Conservation (phyloP, 2,888 invertebrate species). For the Yponomeuta cagnagella region DNA sequence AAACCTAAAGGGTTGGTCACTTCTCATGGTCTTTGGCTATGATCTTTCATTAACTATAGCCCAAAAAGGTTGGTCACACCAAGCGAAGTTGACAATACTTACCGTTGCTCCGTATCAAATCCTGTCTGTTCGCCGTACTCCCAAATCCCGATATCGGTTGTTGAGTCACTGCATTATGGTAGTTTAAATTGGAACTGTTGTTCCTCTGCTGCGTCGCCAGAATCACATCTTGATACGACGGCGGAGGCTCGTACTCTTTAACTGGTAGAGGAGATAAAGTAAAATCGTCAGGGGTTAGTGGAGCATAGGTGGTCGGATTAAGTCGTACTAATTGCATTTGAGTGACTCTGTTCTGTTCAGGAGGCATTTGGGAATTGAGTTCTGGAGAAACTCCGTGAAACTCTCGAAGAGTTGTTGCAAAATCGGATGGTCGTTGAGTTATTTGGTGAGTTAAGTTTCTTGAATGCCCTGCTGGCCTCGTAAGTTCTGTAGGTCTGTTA, state of each 20-base stretch:
- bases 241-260: slow-evolving; percentile 49
- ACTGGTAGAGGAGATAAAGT: slow-evolving; percentile 36
- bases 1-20: too few relatives aligned
- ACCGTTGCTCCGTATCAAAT: slow-evolving; percentile 21
- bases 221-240: slow-evolving; percentile 37
- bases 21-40: too few relatives aligned
- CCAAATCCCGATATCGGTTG: neutral
- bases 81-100: slow-evolving; percentile 12
- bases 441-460: too few relatives aligned
- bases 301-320: neutral
- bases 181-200: neutral
- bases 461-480: neutral
- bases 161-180: neutral
- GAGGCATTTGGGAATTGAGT: too few relatives aligned
- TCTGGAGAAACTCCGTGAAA: too few relatives aligned
- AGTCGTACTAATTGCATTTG: too few relatives aligned
- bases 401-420: neutral
- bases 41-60: too few relatives aligned
- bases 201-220: neutral
- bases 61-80: too few relatives aligned
- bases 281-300: slow-evolving; percentile 31
- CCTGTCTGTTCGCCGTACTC: slow-evolving; percentile 18
- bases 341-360: too few relatives aligned
- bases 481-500: neutral
- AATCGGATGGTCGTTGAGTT: neutral